phyloP scores from a whole-genome alignment of 2,888 invertebrate species.

The Meiosimyza platycephala region DNA sequence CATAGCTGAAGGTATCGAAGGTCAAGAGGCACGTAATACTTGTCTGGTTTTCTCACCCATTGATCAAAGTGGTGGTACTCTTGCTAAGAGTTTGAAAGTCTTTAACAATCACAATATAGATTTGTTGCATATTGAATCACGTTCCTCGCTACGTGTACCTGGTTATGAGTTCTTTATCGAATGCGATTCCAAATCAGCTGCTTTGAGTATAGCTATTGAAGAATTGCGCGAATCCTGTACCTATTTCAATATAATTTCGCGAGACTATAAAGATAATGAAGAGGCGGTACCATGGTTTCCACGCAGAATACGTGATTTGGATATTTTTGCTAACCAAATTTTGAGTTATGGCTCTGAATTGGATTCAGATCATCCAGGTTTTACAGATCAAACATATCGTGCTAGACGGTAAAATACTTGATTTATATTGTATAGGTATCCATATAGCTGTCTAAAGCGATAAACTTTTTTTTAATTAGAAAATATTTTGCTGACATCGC shows the following conservation, averaged over 20 bases:
- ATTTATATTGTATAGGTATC: not conserved
- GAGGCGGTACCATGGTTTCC: constrained; percentile 98
- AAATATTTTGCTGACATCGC: constrained; percentile 97
- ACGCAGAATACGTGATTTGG: constrained; percentile 90
- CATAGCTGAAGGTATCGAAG: constrained; percentile 82
- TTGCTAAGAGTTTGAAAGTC: constrained; percentile 88
- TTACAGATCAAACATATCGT: constrained; percentile 92
- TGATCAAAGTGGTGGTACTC: constrained; percentile 82
- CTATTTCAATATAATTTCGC: constrained; percentile 88
- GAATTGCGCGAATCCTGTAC: constrained; percentile 77
- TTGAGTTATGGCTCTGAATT: constrained; percentile 95
- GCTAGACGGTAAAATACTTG: constrained; percentile 69
- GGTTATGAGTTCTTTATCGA: constrained; percentile 96
- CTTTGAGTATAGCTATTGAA: constrained; percentile 80
- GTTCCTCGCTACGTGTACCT: constrained; percentile 83
- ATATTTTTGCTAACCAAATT: constrained; percentile 96
- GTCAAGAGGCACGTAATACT: constrained; percentile 75
- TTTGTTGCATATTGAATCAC: constrained; percentile 92
- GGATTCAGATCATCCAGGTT: constrained; percentile 96
- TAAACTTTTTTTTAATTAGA: constrained; percentile 61
- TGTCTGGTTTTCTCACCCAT: constrained; percentile 89
- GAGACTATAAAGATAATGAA: constrained; percentile 86
- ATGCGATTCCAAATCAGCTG: constrained; percentile 81
- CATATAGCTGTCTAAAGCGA: not conserved
- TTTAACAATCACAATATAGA: constrained; percentile 86